Evolutionary conservation across 1,140 invertebrate genomes (phyloP).

Genomic region (Drosophila fuyamai): DNA sequence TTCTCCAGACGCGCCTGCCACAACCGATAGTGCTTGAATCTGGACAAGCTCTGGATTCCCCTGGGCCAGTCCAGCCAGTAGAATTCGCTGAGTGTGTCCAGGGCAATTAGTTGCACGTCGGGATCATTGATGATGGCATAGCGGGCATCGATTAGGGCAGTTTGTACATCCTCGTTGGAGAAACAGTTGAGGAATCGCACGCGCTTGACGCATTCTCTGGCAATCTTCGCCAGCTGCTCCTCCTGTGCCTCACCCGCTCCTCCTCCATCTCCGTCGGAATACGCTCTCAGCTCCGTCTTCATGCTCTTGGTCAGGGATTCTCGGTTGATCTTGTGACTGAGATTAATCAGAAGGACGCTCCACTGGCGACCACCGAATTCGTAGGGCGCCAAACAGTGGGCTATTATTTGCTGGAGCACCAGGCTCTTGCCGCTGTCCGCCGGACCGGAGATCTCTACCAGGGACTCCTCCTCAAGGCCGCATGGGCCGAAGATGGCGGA

Average conservation of each 20-base stretch:
- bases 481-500: neutral
- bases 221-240: neutral
- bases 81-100: slow-evolving; percentile 30
- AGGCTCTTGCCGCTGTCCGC: slow-evolving; percentile 22
- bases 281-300: neutral
- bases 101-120: slow-evolving; percentile 3
- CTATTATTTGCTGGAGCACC: slow-evolving; percentile 24
- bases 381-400: slow-evolving; percentile 7
- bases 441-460: slow-evolving; percentile 25
- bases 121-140: neutral
- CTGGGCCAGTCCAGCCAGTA: slow-evolving; percentile 16
- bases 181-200: slow-evolving; percentile 24
- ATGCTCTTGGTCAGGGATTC: slow-evolving; percentile 15
- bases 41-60: neutral
- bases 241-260: neutral
- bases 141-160: neutral
- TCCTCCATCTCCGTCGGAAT: neutral
- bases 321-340: slow-evolving; percentile 22
- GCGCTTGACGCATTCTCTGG: neutral
- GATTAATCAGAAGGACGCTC: slow-evolving; percentile 6
- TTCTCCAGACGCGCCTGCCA: slow-evolving; percentile 4
- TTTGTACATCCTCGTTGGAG: neutral
- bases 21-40: neutral
- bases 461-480: neutral
- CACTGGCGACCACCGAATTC: slow-evolving; percentile 8